Evolutionary conservation across 2,797 vertebrate genomes (phyloP).

Genomic region (Platalea minor): DNA sequence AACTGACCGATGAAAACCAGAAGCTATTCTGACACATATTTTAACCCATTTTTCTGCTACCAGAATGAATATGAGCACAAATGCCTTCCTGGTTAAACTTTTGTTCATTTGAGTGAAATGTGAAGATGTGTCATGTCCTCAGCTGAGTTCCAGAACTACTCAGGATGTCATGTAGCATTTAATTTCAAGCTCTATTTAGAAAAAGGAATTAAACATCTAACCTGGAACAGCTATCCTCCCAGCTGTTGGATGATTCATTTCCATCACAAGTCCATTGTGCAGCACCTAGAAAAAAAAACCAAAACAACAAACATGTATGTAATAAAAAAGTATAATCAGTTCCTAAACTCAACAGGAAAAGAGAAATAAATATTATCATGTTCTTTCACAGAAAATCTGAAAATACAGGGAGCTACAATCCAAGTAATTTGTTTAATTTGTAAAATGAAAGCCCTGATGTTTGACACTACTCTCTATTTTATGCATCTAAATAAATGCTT

Average conservation of each 20-base stretch:
- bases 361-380: neutral
- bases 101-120: neutral
- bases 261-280: constrained; percentile 83
- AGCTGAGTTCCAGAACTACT: neutral
- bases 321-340: neutral
- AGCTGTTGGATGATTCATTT: constrained; percentile 83
- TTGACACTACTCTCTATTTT: neutral
- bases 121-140: constrained; percentile 6
- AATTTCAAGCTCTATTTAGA: constrained; percentile 1
- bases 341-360: neutral
- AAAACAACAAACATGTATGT: neutral
- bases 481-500: neutral
- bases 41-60: constrained; percentile 42
- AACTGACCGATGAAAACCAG: constrained; percentile 15
- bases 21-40: neutral
- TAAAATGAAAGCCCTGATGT: neutral
- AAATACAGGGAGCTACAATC: neutral
- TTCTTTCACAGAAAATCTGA: neutral
- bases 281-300: constrained; percentile 73
- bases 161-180: constrained; percentile 8
- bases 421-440: neutral
- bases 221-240: constrained; percentile 85
- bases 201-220: constrained; percentile 66
- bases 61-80: neutral
- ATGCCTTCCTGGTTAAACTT: neutral